Evolutionary conservation across 2,888 invertebrate genomes (phyloP).

Genomic region (Diadromus collaris): DNA sequence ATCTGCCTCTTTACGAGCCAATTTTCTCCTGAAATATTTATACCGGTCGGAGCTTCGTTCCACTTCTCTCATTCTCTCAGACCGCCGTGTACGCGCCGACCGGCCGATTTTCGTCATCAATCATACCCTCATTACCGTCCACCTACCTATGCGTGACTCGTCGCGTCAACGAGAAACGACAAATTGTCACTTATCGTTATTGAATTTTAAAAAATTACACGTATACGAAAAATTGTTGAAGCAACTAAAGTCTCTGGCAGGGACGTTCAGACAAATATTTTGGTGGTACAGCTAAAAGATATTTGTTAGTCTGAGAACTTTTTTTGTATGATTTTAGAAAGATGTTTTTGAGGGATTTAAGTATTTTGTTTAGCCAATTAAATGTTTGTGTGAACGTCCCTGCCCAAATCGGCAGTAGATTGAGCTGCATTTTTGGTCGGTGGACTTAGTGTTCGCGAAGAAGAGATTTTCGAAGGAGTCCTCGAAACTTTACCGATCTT

Average conservation of each 20-base stretch:
- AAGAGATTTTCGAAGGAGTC: no score
- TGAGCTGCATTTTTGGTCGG: no score
- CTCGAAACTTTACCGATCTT: not conserved
- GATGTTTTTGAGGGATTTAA: no score
- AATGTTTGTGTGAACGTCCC: no score
- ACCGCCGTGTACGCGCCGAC: not conserved
- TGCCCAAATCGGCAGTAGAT: no score
- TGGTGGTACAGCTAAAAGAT: no score
- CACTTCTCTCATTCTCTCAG: conserved; percentile 38
- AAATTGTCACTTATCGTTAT: conserved; percentile 51
- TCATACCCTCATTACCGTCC: conserved; percentile 48
- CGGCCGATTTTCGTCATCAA: conserved; percentile 43
- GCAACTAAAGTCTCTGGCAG: no score
- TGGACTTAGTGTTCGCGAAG: no score
- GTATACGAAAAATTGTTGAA: conserved; percentile 29
- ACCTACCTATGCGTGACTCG: conserved; percentile 20
- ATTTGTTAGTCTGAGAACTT: no score
- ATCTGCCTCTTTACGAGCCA: conserved; percentile 69
- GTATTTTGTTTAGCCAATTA: no score
- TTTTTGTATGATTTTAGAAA: no score
- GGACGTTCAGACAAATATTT: no score
- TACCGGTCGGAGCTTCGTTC: conserved; percentile 58
- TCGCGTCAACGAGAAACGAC: conserved; percentile 21
- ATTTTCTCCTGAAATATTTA: conserved; percentile 72
- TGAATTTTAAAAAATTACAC: conserved; percentile 23